Evolutionary conservation across 2,113 vertebrate genomes (phyloP).

Genomic region (Axis porcinus): DNA sequence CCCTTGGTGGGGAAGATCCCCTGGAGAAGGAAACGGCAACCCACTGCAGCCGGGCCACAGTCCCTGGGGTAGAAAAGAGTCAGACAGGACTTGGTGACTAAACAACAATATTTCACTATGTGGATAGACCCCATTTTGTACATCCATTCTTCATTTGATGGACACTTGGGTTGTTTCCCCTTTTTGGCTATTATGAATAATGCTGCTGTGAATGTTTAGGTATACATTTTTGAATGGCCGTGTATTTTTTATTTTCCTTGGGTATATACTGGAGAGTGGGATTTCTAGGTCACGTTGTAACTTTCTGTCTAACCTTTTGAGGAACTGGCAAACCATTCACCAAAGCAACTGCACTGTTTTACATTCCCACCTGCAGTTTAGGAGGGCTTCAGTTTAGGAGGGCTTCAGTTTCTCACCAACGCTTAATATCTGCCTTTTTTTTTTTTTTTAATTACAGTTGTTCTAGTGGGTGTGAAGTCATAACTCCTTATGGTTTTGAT

Average conservation of each 20-base stretch:
- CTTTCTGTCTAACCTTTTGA: background rate
- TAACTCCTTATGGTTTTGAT: slow-evolving; percentile 13
- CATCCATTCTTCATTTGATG: background rate
- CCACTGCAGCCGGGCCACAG: background rate
- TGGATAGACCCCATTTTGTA: background rate
- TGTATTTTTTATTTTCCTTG: background rate
- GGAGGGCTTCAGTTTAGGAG: background rate
- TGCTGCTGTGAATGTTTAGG: background rate
- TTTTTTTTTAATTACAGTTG: background rate
- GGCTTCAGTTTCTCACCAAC: background rate
- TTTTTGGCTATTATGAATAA: background rate
- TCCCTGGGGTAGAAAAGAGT: background rate
- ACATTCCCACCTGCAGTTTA: background rate
- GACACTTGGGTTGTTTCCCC: background rate
- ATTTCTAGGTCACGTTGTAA: background rate
- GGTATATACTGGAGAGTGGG: background rate
- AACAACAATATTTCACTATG: background rate
- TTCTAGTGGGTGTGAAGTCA: background rate
- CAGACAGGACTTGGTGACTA: background rate
- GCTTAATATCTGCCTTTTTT: background rate
- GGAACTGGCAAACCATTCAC: background rate
- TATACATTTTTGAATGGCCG: background rate
- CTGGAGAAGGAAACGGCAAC: background rate
- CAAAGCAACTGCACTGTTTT: background rate
- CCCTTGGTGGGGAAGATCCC: background rate